phyloP scores from a whole-genome alignment of 2,113 vertebrate species.

The Psittacus erithacus region DNA sequence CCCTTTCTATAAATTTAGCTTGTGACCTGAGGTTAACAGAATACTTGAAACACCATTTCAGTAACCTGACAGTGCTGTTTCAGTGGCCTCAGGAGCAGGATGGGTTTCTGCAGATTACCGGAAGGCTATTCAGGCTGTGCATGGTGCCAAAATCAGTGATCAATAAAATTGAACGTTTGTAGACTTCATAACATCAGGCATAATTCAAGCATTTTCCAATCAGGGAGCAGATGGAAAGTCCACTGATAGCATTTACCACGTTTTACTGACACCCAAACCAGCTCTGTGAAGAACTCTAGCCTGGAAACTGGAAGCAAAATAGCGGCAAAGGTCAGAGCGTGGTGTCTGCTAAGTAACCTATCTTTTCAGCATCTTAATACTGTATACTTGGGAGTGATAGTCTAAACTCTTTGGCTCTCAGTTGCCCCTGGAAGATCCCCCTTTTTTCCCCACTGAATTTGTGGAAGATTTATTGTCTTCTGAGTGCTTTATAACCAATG shows the following conservation, averaged over 20 bases:
- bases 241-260: neutral
- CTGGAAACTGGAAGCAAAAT: neutral
- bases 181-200: neutral
- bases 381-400: too few relatives aligned
- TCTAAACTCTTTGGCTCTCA: neutral
- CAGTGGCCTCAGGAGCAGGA: neutral
- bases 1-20: neutral
- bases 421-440: neutral
- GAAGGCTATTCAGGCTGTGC: neutral
- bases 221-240: neutral
- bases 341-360: neutral
- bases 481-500: neutral
- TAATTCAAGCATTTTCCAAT: neutral
- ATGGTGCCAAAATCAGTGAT: neutral
- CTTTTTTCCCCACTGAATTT: neutral
- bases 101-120: neutral
- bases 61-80: neutral
- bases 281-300: neutral
- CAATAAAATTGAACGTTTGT: neutral
- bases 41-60: neutral
- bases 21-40: neutral
- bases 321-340: neutral
- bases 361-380: neutral
- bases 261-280: neutral
- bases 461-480: accelerated